A percentile compares a stretch with the other conserved stretches of the same genome.
Conservation (phyloP, 2,797 vertebrate genomes). For the Crenuchus spilurus region DNA sequence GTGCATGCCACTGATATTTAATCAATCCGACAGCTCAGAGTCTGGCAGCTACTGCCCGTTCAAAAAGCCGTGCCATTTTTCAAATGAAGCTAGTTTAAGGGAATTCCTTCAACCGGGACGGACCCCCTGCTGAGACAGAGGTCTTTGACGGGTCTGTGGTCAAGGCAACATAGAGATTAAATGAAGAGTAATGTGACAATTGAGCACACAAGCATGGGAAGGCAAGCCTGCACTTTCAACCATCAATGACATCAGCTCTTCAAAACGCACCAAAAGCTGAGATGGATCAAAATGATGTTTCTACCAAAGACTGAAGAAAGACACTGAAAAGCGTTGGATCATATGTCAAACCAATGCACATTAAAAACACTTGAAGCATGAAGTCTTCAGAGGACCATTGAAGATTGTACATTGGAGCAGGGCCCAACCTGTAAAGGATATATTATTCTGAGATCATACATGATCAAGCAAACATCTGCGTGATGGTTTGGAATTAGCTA, state of each 20-base stretch:
- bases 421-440: not conserved
- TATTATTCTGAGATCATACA: not conserved
- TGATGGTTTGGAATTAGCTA: not conserved
- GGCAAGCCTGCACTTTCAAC: not conserved
- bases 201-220: not conserved
- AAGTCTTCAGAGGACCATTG: not conserved
- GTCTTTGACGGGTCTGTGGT: not conserved
- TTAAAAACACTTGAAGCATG: not conserved
- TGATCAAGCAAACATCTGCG: not conserved
- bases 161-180: constrained; percentile 7
- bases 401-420: not conserved
- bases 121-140: constrained; percentile 29
- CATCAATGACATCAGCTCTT: not conserved
- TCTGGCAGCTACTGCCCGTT: constrained; percentile 17
- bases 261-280: not conserved
- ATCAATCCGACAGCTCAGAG: constrained; percentile 46
- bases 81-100: constrained; percentile 16
- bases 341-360: too few species aligned
- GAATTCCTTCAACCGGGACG: constrained; percentile 7
- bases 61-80: constrained; percentile 17
- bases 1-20: constrained; percentile 38
- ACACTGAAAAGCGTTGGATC: too few species aligned
- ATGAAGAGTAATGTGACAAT: constrained; percentile 6
- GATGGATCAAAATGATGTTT: not conserved
- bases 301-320: constrained; percentile 26